Conservation (phyloP, 2,113 vertebrate genomes). For the Aldabrachelys gigantea region DNA sequence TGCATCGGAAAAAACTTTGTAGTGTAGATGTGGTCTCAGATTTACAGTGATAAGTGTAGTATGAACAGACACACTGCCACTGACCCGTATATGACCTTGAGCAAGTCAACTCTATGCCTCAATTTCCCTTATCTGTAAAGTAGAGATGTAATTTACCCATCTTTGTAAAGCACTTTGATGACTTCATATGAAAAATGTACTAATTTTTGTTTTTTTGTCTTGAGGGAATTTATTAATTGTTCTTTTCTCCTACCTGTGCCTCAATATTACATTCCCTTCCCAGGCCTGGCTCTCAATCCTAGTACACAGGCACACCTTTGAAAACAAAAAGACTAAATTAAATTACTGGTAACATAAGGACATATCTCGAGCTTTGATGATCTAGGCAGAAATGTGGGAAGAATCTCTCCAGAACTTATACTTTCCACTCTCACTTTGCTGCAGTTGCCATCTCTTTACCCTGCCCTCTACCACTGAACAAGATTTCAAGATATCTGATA, state of each 20-base stretch:
- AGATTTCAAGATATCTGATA: not conserved
- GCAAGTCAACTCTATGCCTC: no score
- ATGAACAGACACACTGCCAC: no score
- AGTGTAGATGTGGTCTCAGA: no score
- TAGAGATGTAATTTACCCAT: no score
- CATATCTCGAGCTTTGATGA: not conserved
- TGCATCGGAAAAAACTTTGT: no score
- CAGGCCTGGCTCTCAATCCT: no score
- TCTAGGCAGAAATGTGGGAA: not conserved
- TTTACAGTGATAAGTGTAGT: no score
- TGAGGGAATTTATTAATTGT: not conserved
- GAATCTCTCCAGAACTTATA: not conserved
- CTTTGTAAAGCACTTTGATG: no score
- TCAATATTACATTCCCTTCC: not conserved
- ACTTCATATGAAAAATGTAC: not conserved
- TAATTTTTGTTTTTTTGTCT: not conserved
- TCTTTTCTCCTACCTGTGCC: not conserved
- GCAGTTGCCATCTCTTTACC: not conserved
- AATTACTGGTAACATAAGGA: not conserved
- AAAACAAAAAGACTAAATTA: not conserved
- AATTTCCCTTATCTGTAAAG: no score
- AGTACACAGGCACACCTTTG: no score
- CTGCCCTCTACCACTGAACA: not conserved
- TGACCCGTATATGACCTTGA: no score
- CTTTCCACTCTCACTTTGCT: not conserved